Evolutionary conservation across 2,113 vertebrate genomes (phyloP).

Genomic region (Rhinichthys klamathensis): DNA sequence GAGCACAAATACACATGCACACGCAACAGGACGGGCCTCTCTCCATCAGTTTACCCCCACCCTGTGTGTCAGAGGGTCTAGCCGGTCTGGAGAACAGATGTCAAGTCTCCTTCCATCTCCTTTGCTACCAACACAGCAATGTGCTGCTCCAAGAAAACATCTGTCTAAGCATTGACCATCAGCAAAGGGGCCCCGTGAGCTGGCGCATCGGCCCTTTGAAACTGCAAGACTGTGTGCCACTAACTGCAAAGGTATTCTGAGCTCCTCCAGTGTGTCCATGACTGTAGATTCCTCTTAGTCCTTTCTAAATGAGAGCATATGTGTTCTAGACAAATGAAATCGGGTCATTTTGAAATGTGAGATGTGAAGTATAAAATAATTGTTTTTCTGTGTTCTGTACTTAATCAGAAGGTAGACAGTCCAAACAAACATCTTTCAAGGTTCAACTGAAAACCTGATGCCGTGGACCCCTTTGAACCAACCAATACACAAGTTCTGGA

Average conservation of each 20-base stretch:
- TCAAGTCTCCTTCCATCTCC: constrained; percentile 55
- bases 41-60: constrained; percentile 14
- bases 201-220: constrained; percentile 72
- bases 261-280: constrained; percentile 46
- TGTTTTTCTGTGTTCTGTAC: background rate
- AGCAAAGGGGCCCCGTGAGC: constrained; percentile 67
- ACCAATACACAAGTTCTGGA: constrained; percentile 70
- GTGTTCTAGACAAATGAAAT: background rate
- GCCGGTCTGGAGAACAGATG: constrained; percentile 63
- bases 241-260: constrained; percentile 74
- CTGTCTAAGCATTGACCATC: constrained; percentile 67
- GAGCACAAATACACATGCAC: constrained; percentile 30
- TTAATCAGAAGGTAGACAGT: background rate
- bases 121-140: constrained; percentile 62
- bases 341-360: background rate
- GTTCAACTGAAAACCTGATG: background rate
- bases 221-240: constrained; percentile 70
- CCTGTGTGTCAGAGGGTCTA: constrained; percentile 24
- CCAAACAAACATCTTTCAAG: constrained; percentile 11
- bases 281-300: too few relatives aligned
- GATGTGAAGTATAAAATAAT: background rate
- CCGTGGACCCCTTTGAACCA: constrained; percentile 54
- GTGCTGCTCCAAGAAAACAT: constrained; percentile 70
- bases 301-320: too few relatives aligned
- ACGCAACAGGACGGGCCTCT: constrained; percentile 15